Percentiles rank a stretch among this genome's conserved stretches.
Evolutionary conservation across 2,113 vertebrate species (phyloP).

Genomic region (Columbina picui): DNA sequence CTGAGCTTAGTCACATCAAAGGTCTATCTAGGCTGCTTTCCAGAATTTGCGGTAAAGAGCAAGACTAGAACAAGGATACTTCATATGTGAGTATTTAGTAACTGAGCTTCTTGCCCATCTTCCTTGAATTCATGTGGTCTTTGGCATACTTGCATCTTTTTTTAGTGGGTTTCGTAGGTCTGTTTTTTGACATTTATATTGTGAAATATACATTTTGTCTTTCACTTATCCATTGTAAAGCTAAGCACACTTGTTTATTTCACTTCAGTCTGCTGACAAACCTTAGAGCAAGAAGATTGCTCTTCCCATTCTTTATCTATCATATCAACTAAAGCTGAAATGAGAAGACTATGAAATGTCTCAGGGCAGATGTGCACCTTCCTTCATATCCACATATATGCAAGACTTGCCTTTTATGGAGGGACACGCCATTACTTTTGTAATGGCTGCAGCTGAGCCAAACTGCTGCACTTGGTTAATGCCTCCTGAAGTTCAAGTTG

Average conservation of each 20-base stretch:
- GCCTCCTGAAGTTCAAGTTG: background rate
- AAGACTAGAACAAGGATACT: background rate
- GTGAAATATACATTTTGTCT: background rate
- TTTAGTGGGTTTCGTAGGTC: background rate
- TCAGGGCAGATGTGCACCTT: background rate
- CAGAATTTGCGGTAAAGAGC: background rate
- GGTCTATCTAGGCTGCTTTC: background rate
- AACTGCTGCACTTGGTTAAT: background rate
- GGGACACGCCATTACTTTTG: background rate
- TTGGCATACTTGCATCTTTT: background rate
- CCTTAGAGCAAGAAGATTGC: background rate
- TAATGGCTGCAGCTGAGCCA: background rate
- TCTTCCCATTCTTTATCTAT: background rate
- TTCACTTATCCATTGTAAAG: background rate
- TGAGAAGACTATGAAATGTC: background rate
- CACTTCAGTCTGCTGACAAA: background rate
- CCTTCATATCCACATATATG: background rate
- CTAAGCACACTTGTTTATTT: background rate
- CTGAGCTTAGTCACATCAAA: background rate
- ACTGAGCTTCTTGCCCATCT: background rate
- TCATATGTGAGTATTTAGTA: background rate
- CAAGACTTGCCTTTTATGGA: background rate
- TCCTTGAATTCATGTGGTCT: background rate
- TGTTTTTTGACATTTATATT: background rate
- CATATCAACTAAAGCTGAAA: background rate